phyloP scores from a whole-genome alignment of 2,113 vertebrate genomes.

The Aramus guarauna region DNA sequence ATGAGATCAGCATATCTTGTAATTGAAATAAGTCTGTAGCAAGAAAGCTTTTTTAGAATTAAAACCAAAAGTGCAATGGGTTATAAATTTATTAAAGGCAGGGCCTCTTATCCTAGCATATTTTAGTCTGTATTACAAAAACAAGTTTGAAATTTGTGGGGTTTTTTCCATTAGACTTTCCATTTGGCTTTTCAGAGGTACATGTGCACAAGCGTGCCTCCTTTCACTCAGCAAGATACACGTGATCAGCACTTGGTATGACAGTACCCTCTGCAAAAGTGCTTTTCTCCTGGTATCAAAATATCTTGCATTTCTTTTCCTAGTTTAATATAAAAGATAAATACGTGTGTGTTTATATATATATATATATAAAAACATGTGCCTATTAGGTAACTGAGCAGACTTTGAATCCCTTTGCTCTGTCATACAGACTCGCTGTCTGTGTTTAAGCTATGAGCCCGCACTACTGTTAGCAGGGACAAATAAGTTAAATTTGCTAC shows the following conservation, averaged over 20 bases:
- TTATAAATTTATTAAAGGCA: not conserved
- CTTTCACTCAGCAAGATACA: not conserved
- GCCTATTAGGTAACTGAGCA: not conserved
- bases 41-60: not conserved
- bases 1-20: not conserved
- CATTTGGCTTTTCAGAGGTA: not conserved
- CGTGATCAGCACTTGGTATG: not conserved
- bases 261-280: not conserved
- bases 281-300: not conserved
- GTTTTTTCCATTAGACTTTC: not conserved
- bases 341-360: too few relatives aligned
- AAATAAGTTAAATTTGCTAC: not conserved
- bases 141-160: not conserved
- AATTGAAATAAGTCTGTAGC: not conserved
- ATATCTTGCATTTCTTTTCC: not conserved
- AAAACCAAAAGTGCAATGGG: not conserved
- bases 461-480: not conserved
- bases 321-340: not conserved
- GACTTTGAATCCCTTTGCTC: not conserved
- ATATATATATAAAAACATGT: too few relatives aligned
- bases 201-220: not conserved
- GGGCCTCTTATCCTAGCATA: not conserved
- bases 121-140: not conserved
- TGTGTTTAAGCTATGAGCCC: not conserved
- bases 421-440: not conserved